Base-by-base conservation (phyloP, 2,113 vertebrate genomes). In the Taurulus bubalis region DNA sequence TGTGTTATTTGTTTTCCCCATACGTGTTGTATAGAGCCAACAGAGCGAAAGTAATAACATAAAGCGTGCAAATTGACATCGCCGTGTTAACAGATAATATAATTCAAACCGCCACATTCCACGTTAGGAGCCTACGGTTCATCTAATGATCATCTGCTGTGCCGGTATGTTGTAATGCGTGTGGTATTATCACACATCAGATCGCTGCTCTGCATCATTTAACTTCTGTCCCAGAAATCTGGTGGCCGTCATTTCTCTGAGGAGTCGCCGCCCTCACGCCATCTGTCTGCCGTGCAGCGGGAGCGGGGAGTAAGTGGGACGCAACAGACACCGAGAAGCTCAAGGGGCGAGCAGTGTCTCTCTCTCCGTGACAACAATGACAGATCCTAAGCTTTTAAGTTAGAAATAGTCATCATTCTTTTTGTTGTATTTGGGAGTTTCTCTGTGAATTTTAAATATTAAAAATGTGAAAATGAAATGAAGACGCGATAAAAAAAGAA, bases 201-300 rank as follows among this genome's bases (percentile, higher is more conserved):
- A 64, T 71, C 49, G 79, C 40, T 42, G 63, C 62, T 84, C 69
- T 12, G n/a, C 53, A 65, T 32, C 24, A 42, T 68, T 84, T 42
- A 65, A 68, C 45, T 70, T 86, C 49, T 83, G 82, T 60, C 71
- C 62, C 53, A 81, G 64, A 90, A 87, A 87, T 71, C 42, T 84
- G 85, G 75, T 76, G 66, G 58, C 85, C 58, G 55, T 45, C 5
- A 7, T 55, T 77, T 11, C 77, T 83, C 71, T 5, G 63, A 68
- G 82, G 69, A 87, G 77, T 24, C 64, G 5, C 76, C 66, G 58
- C 78, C 84, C 82, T 80, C 79, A 62, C 84, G 53, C 89, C 84
- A 87, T 90, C 89, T 88, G 90, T 68, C 77, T n/a, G 51, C 64
- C 6, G 4, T n/a, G 67, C 66, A 77, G 59, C 75, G n/a, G 59